Conservation (phyloP, 2,888 invertebrate species). For the Dorcus hopei region DNA sequence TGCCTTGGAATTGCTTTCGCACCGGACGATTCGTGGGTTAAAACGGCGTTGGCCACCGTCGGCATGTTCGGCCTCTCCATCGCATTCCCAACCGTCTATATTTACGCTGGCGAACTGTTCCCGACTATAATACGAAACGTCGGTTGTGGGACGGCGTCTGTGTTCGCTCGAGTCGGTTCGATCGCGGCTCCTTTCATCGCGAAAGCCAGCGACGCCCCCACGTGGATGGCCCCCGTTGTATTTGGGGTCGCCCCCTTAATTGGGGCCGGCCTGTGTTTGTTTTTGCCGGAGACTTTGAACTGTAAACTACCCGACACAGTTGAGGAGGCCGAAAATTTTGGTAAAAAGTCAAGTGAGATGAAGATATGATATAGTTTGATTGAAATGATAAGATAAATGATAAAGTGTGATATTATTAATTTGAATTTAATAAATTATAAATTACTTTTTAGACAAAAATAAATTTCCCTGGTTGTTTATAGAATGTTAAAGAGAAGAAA, state of each 20-base stretch:
- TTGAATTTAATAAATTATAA: too few species aligned
- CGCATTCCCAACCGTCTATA: constrained; percentile 80
- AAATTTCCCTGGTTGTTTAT: too few species aligned
- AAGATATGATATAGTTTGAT: neutral
- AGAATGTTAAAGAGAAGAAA: too few species aligned
- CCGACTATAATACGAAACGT: constrained; percentile 86
- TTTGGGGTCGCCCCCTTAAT: constrained; percentile 69
- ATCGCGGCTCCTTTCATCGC: constrained; percentile 82
- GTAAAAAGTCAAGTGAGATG: constrained; percentile 41
- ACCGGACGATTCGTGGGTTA: constrained; percentile 53
- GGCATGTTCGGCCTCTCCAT: constrained; percentile 81
- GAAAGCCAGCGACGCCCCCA: constrained; percentile 51
- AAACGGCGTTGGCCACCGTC: constrained; percentile 65
- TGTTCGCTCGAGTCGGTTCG: constrained; percentile 81
- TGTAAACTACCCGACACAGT: constrained; percentile 75
- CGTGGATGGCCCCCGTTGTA: constrained; percentile 69
- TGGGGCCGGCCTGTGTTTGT: constrained; percentile 64
- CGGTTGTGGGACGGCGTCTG: constrained; percentile 82
- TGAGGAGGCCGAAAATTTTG: constrained; percentile 71
- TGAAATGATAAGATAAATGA: too few species aligned
- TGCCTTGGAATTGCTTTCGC: constrained; percentile 63
- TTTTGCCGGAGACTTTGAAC: constrained; percentile 76
- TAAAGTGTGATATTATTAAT: too few species aligned
- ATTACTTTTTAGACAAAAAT: too few species aligned
- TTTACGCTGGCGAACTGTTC: constrained; percentile 85